Conservation (phyloP, 2,888 invertebrate genomes). For the Cordilura impudica region DNA sequence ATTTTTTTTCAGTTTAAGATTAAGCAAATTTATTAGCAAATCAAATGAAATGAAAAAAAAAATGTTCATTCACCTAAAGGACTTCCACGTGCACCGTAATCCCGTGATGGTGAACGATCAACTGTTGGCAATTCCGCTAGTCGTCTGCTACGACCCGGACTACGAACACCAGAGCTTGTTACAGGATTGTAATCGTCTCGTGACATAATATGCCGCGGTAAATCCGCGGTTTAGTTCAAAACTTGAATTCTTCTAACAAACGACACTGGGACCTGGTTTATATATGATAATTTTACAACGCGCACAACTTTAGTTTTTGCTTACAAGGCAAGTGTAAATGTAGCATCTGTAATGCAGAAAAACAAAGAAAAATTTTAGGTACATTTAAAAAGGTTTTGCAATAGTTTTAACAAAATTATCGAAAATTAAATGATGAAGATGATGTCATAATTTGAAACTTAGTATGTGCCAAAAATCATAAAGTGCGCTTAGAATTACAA, state of each 20-base stretch:
- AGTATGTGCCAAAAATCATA: too few relatives aligned
- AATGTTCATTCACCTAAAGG: conserved; percentile 79
- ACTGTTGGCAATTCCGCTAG: conserved; percentile 89
- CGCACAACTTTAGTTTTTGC: conserved; percentile 31
- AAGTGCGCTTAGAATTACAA: too few relatives aligned
- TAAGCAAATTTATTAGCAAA: conserved; percentile 23
- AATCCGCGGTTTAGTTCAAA: conserved; percentile 74
- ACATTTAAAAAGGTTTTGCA: background rate
- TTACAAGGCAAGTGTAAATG: conserved; percentile 38
- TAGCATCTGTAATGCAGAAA: conserved; percentile 60
- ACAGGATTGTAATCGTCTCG: conserved; percentile 79
- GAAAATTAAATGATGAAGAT: too few relatives aligned
- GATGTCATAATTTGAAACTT: too few relatives aligned
- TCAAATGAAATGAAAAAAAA: conserved; percentile 15
- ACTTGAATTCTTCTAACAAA: conserved; percentile 17
- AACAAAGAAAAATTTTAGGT: conserved; percentile 11
- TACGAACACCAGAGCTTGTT: conserved; percentile 83
- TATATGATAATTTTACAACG: conserved; percentile 8
- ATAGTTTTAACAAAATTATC: too few relatives aligned
- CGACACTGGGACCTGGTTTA: conserved; percentile 11
- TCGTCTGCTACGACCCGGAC: conserved; percentile 82
- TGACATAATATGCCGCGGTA: conserved; percentile 79
- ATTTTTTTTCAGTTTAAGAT: background rate
- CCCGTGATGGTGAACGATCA: conserved; percentile 92
- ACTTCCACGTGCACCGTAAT: conserved; percentile 83